Base-by-base conservation (phyloP, 2,888 invertebrate species). In the Drosophila neonasuta region DNA sequence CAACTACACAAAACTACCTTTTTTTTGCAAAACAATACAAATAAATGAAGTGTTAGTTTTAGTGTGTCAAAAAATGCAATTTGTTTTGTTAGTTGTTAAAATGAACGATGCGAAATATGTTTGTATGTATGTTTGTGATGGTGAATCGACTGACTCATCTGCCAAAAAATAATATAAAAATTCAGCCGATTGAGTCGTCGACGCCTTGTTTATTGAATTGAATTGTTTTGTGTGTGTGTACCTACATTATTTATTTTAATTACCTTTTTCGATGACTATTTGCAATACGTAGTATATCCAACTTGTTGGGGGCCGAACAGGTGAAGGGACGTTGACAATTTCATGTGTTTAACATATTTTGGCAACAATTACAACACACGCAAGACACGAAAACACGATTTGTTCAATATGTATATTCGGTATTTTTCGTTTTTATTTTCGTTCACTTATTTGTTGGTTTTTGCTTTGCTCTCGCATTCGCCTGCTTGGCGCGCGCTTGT, bases 371-470 rank as follows among this genome's bases (percentile, higher is more conserved):
- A 45, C 45, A 60, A 60, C 45, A 71, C 13, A 63, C 46, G 24
- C 30, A 59, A 44, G n/a, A 70, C 34, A 44, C 34, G 50, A 49
- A 58, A 64, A 61, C 48, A 67, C 57, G 68, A 79, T 41, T 77
- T 77, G 71, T 80, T 83, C 78, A 65, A 70, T 73, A 66, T 50
- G n/a, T 30, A 34, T 20, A 34, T 72, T 75, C 78, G 74, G 77
- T 77, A 75, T 77, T 83, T 83, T 81, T 87, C 77, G 87, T 87
- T 81, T 84, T 87, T 84, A 86, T 87, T 87, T 84, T 84, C 74
- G 76, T 86, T 85, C 80, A 80, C 79, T 80, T 87, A 80, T 85
- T 87, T 87, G 84, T 87, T 87, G 83, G 77, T 75, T 84, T 81
- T 86, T 83, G 83, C 86, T 84, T 84, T 83, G 87, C 84, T 83